These are phyloP conservation scores for Cepphus grylle DNA, from an alignment of 2,113 vertebrate species.

Conservation along the genomic window DNA sequence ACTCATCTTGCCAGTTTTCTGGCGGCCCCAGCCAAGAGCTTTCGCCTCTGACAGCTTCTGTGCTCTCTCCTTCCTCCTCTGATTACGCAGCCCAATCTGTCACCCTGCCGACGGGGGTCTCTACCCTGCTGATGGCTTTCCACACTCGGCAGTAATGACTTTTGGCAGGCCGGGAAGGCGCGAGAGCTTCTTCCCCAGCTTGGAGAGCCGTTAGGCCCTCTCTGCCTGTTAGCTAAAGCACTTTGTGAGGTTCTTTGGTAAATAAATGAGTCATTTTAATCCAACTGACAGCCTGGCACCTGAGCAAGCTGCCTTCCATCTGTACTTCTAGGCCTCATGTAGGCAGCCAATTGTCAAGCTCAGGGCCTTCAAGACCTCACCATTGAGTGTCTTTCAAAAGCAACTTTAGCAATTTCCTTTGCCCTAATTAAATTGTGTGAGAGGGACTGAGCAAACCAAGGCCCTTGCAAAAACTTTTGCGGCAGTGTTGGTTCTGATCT, in stretches of 20 bases:
- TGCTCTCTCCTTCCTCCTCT: constrained; percentile 87
- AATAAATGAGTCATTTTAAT: constrained; percentile 99
- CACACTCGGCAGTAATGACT: constrained; percentile 96
- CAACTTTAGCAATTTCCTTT: constrained; percentile 70
- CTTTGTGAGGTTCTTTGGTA: constrained; percentile 97
- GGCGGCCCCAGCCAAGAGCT: constrained; percentile 88
- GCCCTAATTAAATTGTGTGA: constrained; percentile 66
- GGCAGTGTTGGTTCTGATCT: not conserved
- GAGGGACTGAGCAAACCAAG: not conserved
- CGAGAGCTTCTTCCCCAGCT: constrained; percentile 74
- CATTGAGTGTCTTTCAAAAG: constrained; percentile 75
- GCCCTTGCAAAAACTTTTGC: constrained; percentile 2
- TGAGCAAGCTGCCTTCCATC: constrained; percentile 98
- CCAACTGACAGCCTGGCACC: constrained; percentile 99
- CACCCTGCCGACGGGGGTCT: constrained; percentile 89
- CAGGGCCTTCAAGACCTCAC: constrained; percentile 69
- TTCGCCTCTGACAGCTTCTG: constrained; percentile 86
- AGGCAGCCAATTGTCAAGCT: constrained; percentile 77
- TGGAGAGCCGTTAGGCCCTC: constrained; percentile 74
- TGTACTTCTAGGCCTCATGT: constrained; percentile 86
- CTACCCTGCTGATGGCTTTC: constrained; percentile 95
- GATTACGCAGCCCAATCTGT: constrained; percentile 97
- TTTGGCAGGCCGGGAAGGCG: constrained; percentile 90
- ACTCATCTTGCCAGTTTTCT: constrained; percentile 90
- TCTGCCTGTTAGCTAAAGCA: constrained; percentile 89